Base-by-base conservation (phyloP, 2,797 vertebrate genomes). In the Florisuga fusca region DNA sequence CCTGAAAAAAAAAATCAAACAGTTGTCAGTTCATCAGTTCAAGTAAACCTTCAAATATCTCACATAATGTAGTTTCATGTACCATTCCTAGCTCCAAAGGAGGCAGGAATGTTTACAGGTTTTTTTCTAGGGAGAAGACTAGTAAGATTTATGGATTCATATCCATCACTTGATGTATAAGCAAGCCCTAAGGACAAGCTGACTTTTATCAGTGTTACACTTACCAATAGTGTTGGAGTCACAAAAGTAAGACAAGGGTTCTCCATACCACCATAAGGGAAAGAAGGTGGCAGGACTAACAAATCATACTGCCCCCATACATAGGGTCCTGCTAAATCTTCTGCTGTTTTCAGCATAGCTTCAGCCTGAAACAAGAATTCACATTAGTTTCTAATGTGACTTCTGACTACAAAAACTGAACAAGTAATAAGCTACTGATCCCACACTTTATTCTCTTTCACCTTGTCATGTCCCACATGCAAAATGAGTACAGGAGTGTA, bases 211-310 rank as follows among this genome's bases (percentile, higher is more conserved):
- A 51, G 23, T 25, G 27, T 54, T 62, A 48, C 18, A 91, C 97
- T 97, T 96, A 99, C 99, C 98, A 99, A 96, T 7, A 99, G 76
- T 2, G 99, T 99, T 50, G 99, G 99, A 1, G 99, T 99, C 34
- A 99, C 99, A 77, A 99, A 99, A 57, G 99, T 99, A 74, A 99
- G 99, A 68, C 99, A 99, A 53, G 99, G 99, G 90, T 99, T 99
- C 95, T 99, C 99, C 99, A 99, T 99, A 46, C 99, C 99, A 1
- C 99, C 99, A 0, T 99, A 99, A 4, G 99, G 99, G 96, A 99
- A 99, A 29, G 99, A 99, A 0, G 99, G 99, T 11, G 99, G 99
- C 36, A 99, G 98, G 69, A 99, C 98, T 92, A 99, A 95, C 17
- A 99, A 87, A 93, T 99, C 99, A 46, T 99, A 99, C 78, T 99